These are phyloP conservation scores for Littorina saxatilis DNA, from an alignment of 1,140 invertebrate species.

Conservation along the genomic window DNA sequence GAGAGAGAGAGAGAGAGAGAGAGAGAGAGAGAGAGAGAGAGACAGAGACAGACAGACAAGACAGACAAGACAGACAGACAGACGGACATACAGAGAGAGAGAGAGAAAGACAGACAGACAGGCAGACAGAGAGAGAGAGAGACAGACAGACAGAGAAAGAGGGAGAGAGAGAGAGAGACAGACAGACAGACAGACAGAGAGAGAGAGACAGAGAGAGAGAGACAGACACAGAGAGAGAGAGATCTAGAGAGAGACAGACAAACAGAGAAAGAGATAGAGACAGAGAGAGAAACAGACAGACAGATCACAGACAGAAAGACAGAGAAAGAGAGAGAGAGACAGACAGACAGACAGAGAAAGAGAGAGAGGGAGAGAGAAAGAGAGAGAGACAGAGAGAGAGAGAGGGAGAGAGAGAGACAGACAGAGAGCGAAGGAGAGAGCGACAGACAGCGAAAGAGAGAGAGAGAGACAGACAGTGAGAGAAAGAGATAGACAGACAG, in stretches of 20 bases:
- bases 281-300: too few relatives aligned
- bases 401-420: not conserved
- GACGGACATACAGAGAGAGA: too few relatives aligned
- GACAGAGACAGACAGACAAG: too few relatives aligned
- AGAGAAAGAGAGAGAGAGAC: not conserved
- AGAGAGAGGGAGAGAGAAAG: conserved; percentile 6
- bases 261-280: too few relatives aligned
- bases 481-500: not conserved
- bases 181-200: not conserved
- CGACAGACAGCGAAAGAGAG: not conserved
- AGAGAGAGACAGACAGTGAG: not conserved
- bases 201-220: not conserved
- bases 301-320: not conserved
- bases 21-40: not conserved
- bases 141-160: not conserved
- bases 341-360: not conserved
- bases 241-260: too few relatives aligned
- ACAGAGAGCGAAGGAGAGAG: too few relatives aligned
- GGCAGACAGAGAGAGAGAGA: too few relatives aligned
- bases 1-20: not conserved
- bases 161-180: not conserved
- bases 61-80: too few relatives aligned
- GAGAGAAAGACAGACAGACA: too few relatives aligned
- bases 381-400: not conserved
- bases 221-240: too few relatives aligned